Evolutionary conservation across 1,140 invertebrate species (phyloP).

Genomic region (Charaxes varanes): DNA sequence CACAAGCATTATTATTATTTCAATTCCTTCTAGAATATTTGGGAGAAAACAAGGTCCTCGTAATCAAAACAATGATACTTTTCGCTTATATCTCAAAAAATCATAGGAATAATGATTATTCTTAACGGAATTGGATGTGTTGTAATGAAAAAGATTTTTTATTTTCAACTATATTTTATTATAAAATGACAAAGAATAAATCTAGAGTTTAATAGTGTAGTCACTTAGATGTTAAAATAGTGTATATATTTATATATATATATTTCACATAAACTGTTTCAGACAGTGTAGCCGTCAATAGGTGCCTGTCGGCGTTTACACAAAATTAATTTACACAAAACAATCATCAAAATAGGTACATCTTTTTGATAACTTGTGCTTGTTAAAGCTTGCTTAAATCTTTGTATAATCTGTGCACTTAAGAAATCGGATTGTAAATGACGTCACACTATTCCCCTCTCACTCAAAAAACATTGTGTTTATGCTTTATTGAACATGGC

Average conservation of each 20-base stretch:
- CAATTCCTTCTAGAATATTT: background rate
- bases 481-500: no score
- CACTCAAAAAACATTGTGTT: no score
- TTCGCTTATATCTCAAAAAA: no score
- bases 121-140: background rate
- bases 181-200: slow-evolving; percentile 73
- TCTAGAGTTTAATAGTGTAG: slow-evolving; percentile 70
- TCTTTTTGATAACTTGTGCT: slow-evolving; percentile 43
- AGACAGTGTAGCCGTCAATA: slow-evolving; percentile 36
- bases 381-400: slow-evolving; percentile 54
- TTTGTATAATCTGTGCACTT: no score
- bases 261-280: slow-evolving; percentile 56
- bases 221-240: slow-evolving; percentile 64
- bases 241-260: slow-evolving; percentile 66
- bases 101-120: background rate
- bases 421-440: no score
- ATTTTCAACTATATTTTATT: slow-evolving; percentile 72
- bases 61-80: background rate
- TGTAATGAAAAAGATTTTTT: slow-evolving; percentile 10
- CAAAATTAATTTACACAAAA: slow-evolving; percentile 48
- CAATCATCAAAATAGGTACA: slow-evolving; percentile 59
- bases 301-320: slow-evolving; percentile 34
- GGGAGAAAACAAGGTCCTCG: background rate
- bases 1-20: no score
- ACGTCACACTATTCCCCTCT: no score